phyloP scores from a whole-genome alignment of 2,888 invertebrate genomes.

The Noctua janthina region DNA sequence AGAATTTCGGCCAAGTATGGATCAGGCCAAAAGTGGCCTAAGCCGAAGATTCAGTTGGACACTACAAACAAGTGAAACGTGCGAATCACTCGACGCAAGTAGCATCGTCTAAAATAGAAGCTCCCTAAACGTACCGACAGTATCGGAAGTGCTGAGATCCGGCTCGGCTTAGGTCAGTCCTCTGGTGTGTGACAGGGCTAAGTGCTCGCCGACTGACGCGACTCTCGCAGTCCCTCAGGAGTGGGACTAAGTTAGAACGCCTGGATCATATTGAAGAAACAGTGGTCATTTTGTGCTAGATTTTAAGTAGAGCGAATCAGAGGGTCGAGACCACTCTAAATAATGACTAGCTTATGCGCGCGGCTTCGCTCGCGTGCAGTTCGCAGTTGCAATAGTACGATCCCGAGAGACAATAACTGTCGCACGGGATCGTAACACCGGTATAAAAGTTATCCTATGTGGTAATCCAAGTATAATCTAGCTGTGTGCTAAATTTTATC shows the following conservation, averaged over 20 bases:
- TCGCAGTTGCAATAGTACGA: neutral
- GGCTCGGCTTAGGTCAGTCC: neutral
- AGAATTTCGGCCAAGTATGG: neutral
- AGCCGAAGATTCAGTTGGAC: neutral
- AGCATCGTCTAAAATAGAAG: neutral
- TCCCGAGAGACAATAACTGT: too few relatives aligned
- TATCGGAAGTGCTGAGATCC: slow-evolving; percentile 2
- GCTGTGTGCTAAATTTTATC: neutral
- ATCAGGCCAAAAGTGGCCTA: neutral
- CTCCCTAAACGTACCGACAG: neutral
- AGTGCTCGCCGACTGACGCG: neutral
- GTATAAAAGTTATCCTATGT: neutral
- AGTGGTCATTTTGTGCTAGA: neutral
- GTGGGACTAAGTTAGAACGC: neutral
- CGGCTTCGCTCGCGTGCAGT: neutral
- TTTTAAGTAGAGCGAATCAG: neutral
- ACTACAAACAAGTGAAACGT: neutral
- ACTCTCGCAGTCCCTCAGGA: neutral
- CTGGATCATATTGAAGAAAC: neutral
- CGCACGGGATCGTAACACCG: neutral
- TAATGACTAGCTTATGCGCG: neutral
- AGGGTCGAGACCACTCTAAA: neutral
- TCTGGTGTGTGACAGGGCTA: neutral
- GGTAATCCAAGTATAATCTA: neutral
- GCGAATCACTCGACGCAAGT: neutral